A percentile compares a stretch with the other conserved stretches of the same genome.
Conservation (phyloP, 2,797 vertebrate species). For the Menidia menidia region DNA sequence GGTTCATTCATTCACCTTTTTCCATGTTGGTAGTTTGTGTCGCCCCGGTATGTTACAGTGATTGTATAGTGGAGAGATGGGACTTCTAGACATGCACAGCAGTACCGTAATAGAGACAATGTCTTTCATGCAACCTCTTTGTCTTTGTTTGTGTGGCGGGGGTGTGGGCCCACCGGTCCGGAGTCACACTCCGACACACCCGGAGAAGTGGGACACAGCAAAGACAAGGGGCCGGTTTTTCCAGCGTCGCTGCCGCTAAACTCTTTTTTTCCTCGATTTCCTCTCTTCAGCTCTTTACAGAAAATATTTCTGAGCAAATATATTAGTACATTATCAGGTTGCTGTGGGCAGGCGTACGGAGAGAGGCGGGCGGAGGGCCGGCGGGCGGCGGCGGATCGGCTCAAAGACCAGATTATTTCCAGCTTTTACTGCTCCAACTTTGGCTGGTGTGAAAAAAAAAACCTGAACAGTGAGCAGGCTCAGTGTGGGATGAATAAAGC, state of each 20-base stretch:
- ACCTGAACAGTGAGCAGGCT: not conserved
- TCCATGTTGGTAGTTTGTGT: slow-evolving; percentile 65
- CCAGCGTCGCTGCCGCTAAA: slow-evolving; percentile 42
- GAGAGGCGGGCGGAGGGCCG: slow-evolving; percentile 43
- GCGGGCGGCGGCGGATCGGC: slow-evolving; percentile 29
- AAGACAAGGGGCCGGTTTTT: slow-evolving; percentile 37
- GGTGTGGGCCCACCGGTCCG: slow-evolving; percentile 10
- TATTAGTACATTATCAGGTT: slow-evolving; percentile 64
- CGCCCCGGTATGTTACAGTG: slow-evolving; percentile 67
- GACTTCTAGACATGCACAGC: slow-evolving; percentile 77
- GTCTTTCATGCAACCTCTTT: slow-evolving; percentile 77
- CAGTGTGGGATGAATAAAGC: not conserved
- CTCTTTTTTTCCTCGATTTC: slow-evolving; percentile 4
- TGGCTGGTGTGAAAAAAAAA: not conserved
- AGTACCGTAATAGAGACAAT: slow-evolving; percentile 65
- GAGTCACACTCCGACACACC: slow-evolving; percentile 41
- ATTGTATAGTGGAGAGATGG: slow-evolving; percentile 71
- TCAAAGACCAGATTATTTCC: slow-evolving; percentile 6
- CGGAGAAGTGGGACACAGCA: slow-evolving; percentile 51
- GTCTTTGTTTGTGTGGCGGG: slow-evolving; percentile 53
- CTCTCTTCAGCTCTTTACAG: slow-evolving; percentile 52
- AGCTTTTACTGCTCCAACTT: slow-evolving; percentile 8
- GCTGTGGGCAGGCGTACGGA: slow-evolving; percentile 46
- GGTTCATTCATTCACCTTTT: slow-evolving; percentile 68
- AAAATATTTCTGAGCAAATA: slow-evolving; percentile 69